phyloP scores from a whole-genome alignment of 2,888 invertebrate species.

The Stegana nigrithorax region DNA sequence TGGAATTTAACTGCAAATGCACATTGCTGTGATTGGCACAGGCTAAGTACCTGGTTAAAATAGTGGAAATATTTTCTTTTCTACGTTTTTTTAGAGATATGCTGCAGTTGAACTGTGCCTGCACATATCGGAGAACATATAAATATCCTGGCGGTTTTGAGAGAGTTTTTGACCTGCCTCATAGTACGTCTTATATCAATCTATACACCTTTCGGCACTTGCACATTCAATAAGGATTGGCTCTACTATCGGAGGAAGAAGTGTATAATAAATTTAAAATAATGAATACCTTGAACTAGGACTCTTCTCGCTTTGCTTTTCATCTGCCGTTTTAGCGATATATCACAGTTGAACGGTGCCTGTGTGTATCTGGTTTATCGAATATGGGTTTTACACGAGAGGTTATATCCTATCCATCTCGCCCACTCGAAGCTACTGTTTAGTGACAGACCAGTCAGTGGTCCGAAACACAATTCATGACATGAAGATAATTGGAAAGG shows the following conservation, averaged over 20 bases:
- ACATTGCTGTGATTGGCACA: no score
- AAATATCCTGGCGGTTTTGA: no score
- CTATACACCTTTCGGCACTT: no score
- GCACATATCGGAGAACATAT: slow-evolving; percentile 46
- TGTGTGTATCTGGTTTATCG: slow-evolving; percentile 30
- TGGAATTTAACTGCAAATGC: no score
- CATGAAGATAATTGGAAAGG: neutral
- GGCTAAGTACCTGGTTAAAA: neutral
- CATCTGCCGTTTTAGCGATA: slow-evolving; percentile 37
- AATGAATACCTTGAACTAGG: slow-evolving; percentile 1
- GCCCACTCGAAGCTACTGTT: no score
- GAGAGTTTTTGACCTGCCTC: no score
- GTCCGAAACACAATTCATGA: no score
- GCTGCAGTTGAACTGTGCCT: slow-evolving; percentile 57
- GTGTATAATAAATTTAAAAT: slow-evolving; percentile 5
- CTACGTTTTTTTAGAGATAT: slow-evolving; percentile 44
- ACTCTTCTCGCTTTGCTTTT: slow-evolving; percentile 35
- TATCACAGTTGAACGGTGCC: slow-evolving; percentile 43
- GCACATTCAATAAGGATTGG: neutral
- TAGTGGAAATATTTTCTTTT: neutral
- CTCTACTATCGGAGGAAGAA: slow-evolving; percentile 8
- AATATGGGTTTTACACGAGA: no score
- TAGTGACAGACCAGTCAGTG: neutral
- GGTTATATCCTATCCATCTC: neutral
- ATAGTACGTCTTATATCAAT: no score